A percentile compares a stretch with the other conserved stretches of the same genome.
Conservation (phyloP, 2,888 invertebrate genomes). For the Alentia gelatinosa region DNA sequence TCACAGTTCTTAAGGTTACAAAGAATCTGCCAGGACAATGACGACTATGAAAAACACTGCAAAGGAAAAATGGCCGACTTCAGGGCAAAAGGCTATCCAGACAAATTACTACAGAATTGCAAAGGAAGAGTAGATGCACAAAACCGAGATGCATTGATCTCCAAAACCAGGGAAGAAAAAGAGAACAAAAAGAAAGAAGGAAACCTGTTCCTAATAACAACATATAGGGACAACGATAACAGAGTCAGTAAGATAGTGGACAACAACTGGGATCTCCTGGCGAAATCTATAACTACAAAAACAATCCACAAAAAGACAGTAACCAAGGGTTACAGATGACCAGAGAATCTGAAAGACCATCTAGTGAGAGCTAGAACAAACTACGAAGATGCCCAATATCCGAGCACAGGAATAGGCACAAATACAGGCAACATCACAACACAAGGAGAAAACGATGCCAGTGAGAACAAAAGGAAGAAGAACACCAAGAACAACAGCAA, state of each 20-base stretch:
- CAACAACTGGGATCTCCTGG: background rate
- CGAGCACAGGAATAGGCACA: too few relatives aligned
- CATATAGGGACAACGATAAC: background rate
- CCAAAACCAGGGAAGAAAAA: background rate
- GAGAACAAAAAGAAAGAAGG: background rate
- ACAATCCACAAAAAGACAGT: background rate
- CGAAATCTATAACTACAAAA: background rate
- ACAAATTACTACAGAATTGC: background rate
- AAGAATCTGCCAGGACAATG: background rate
- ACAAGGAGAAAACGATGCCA: too few relatives aligned
- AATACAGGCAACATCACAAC: too few relatives aligned
- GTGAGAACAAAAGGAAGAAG: too few relatives aligned
- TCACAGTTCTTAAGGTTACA: background rate
- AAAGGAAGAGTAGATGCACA: background rate
- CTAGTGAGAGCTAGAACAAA: background rate
- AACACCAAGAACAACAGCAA: too few relatives aligned
- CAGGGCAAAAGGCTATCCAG: background rate
- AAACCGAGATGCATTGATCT: background rate
- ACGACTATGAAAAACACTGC: background rate
- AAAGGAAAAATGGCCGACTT: background rate
- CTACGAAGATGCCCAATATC: too few relatives aligned
- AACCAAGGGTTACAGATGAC: background rate
- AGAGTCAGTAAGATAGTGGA: background rate
- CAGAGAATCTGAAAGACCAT: background rate
- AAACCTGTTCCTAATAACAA: background rate